Conservation (phyloP, 2,888 invertebrate species). For the Patella ulyssiponensis region DNA sequence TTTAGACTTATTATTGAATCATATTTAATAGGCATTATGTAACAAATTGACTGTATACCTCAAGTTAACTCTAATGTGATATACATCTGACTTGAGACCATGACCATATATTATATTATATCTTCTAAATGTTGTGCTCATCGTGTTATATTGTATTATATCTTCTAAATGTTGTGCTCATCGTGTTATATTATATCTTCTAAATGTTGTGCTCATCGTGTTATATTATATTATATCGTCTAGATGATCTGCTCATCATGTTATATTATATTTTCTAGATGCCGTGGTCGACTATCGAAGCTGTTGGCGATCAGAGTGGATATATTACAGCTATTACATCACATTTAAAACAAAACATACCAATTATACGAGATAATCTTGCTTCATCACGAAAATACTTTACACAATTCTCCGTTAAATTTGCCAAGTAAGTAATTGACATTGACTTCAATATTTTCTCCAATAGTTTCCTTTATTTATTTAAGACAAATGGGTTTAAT, state of each 20-base stretch:
- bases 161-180: conserved; percentile 84
- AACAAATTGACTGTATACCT: background rate
- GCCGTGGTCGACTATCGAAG: conserved; percentile 92
- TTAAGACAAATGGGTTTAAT: too few species aligned
- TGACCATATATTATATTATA: too few species aligned
- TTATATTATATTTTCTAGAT: conserved; percentile 74
- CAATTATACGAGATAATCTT: conserved; percentile 89
- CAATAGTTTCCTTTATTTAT: too few species aligned
- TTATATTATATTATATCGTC: conserved; percentile 11
- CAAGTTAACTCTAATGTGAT: too few species aligned
- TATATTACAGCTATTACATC: conserved; percentile 92
- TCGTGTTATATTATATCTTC: too few species aligned
- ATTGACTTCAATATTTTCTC: too few species aligned
- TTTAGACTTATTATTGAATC: too few species aligned
- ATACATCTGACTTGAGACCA: too few species aligned
- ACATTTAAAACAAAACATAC: conserved; percentile 89
- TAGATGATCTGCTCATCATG: conserved; percentile 86
- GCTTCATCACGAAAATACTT: conserved; percentile 95
- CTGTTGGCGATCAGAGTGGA: conserved; percentile 96
- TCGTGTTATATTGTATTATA: too few species aligned
- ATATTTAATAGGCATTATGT: too few species aligned
- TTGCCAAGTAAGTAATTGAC: conserved; percentile 87
- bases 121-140: conserved; percentile 84
- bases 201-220: conserved; percentile 61
- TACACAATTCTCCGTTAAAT: conserved; percentile 96